Conservation (phyloP, 2,888 invertebrate species). For the Calephelis perditalis region DNA sequence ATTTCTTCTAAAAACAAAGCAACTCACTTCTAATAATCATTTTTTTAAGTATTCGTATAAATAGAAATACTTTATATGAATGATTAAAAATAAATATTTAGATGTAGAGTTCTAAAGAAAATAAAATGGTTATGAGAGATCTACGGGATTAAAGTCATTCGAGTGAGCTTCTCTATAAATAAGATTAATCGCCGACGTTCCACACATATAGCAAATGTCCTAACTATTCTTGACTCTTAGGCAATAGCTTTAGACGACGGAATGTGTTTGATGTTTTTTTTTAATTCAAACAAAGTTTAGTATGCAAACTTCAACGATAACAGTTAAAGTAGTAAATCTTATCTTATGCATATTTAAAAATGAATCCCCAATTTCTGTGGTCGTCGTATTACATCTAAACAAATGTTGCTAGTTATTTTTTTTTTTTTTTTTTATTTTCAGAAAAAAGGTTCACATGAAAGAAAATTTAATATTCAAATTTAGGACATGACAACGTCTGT, state of each 20-base stretch:
- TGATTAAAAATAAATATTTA: conserved; percentile 17
- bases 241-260: conserved; percentile 14
- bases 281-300: background rate
- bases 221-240: conserved; percentile 20
- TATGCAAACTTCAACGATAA: background rate
- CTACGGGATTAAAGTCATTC: conserved; percentile 16
- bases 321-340: too few relatives aligned
- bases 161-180: conserved; percentile 20
- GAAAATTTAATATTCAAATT: too few relatives aligned
- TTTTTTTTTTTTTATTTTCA: too few relatives aligned
- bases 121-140: conserved; percentile 18
- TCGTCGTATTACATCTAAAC: too few relatives aligned
- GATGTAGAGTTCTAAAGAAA: conserved; percentile 4
- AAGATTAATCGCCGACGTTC: conserved; percentile 18
- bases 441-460: too few relatives aligned
- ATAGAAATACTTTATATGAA: background rate
- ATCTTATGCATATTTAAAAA: too few relatives aligned
- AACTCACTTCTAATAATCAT: too few relatives aligned
- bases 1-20: too few relatives aligned
- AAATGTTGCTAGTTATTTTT: too few relatives aligned
- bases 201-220: conserved; percentile 19
- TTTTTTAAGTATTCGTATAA: background rate
- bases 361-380: too few relatives aligned
- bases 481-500: too few relatives aligned
- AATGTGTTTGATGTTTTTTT: conserved; percentile 6